Conservation (phyloP, 1,140 invertebrate genomes). For the Ephestia elutella region DNA sequence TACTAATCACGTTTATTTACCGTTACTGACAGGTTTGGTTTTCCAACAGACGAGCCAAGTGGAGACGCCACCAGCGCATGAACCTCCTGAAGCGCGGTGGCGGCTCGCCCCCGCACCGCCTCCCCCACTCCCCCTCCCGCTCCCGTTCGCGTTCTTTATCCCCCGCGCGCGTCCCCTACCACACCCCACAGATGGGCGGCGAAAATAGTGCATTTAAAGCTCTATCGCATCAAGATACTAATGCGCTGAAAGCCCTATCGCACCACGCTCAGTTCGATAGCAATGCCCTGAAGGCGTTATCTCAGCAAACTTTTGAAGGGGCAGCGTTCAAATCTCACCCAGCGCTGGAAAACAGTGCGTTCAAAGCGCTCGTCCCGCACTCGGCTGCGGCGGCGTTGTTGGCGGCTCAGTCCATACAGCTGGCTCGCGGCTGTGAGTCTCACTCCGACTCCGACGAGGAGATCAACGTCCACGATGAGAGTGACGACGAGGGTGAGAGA, state of each 20-base stretch:
- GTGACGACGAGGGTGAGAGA: constrained; percentile 60
- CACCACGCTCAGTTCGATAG: constrained; percentile 67
- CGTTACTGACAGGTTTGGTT: constrained; percentile 92
- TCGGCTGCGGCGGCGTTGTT: constrained; percentile 55
- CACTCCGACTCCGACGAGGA: constrained; percentile 80
- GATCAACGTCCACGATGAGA: constrained; percentile 81
- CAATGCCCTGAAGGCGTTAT: constrained; percentile 67
- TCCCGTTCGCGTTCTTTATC: constrained; percentile 71
- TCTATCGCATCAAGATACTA: constrained; percentile 74
- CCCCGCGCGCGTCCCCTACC: constrained; percentile 63
- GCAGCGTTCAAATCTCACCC: constrained; percentile 84
- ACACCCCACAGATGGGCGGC: constrained; percentile 82
- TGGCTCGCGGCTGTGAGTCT: constrained; percentile 67
- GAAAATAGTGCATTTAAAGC: constrained; percentile 90
- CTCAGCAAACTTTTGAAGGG: constrained; percentile 77
- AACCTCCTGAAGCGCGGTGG: constrained; percentile 88
- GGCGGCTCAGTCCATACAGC: constrained; percentile 65
- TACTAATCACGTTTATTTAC: constrained; percentile 71
- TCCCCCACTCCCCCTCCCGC: constrained; percentile 73
- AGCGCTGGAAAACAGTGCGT: constrained; percentile 89
- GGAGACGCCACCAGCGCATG: constrained; percentile 96
- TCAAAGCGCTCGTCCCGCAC: constrained; percentile 74
- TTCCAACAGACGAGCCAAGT: constrained; percentile 98
- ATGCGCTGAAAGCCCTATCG: constrained; percentile 62
- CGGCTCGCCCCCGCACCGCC: constrained; percentile 72